Evolutionary conservation across 2,888 invertebrate genomes (phyloP).

Genomic region (Pardosa pseudoannulata): DNA sequence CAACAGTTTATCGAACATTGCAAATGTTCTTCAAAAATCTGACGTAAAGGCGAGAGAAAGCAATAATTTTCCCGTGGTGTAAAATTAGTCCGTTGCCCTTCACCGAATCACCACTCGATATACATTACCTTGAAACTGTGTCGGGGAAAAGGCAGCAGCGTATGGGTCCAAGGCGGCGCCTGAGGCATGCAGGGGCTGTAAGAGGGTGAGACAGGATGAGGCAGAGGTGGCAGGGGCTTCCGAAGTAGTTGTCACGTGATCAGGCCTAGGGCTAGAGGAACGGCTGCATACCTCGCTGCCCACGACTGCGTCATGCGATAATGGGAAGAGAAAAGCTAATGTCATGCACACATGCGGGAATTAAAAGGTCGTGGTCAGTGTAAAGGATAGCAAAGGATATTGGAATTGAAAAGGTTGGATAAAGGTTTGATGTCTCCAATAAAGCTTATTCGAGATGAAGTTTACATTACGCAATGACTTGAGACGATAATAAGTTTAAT

Average conservation of each 20-base stretch:
- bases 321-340: conserved; percentile 28
- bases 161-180: conserved; percentile 77
- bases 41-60: too few species aligned
- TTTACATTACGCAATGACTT: too few species aligned
- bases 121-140: conserved; percentile 82
- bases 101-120: conserved; percentile 7
- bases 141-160: conserved; percentile 82
- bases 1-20: too few species aligned
- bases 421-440: too few species aligned
- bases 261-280: conserved; percentile 72
- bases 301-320: conserved; percentile 65
- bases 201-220: conserved; percentile 79
- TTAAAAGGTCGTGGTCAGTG: conserved; percentile 10
- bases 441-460: too few species aligned
- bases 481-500: too few species aligned
- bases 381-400: conserved; percentile 8
- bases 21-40: too few species aligned
- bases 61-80: too few species aligned
- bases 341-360: conserved; percentile 55
- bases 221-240: conserved; percentile 77
- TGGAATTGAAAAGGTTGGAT: not conserved
- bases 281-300: conserved; percentile 74
- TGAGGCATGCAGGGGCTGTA: conserved; percentile 80
- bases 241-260: conserved; percentile 63
- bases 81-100: too few species aligned